A percentile compares a stretch with the other conserved stretches of the same genome.
Conservation (phyloP, 1,140 invertebrate species). For the Ostrea edulis region DNA sequence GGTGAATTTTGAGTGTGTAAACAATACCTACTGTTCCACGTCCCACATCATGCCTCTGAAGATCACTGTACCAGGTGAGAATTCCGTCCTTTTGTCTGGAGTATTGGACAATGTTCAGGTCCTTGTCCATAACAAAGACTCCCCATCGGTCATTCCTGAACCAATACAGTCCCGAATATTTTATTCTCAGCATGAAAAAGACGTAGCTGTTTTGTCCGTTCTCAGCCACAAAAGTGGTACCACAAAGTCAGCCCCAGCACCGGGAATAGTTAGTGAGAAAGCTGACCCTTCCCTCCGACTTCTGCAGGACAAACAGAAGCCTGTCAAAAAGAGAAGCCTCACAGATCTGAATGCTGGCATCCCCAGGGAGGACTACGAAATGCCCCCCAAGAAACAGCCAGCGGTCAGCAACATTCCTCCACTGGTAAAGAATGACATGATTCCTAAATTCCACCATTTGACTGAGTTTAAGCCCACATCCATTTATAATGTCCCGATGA, state of each 20-base stretch:
- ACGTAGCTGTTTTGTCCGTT: constrained; percentile 65
- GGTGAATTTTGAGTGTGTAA: constrained; percentile 69
- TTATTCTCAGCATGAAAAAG: constrained; percentile 69
- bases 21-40: constrained; percentile 66
- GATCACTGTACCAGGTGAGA: constrained; percentile 69
- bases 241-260: constrained; percentile 28
- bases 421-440: neutral
- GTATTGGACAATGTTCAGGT: constrained; percentile 66
- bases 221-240: constrained; percentile 48
- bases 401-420: neutral
- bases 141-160: constrained; percentile 51
- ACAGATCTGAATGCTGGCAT: constrained; percentile 43
- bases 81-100: constrained; percentile 70
- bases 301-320: constrained; percentile 56
- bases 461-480: constrained; percentile 24
- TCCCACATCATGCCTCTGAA: constrained; percentile 69
- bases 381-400: constrained; percentile 20
- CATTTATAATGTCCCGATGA: constrained; percentile 23
- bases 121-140: constrained; percentile 64
- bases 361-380: constrained; percentile 7
- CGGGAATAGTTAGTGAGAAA: constrained; percentile 38
- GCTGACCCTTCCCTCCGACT: constrained; percentile 44
- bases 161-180: constrained; percentile 63
- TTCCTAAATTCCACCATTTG: neutral
- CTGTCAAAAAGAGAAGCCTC: constrained; percentile 55